A percentile compares a stretch with the other conserved stretches of the same genome.
Evolutionary conservation across 1,140 invertebrate genomes (phyloP).

Genomic region (Anoplophora glabripennis): DNA sequence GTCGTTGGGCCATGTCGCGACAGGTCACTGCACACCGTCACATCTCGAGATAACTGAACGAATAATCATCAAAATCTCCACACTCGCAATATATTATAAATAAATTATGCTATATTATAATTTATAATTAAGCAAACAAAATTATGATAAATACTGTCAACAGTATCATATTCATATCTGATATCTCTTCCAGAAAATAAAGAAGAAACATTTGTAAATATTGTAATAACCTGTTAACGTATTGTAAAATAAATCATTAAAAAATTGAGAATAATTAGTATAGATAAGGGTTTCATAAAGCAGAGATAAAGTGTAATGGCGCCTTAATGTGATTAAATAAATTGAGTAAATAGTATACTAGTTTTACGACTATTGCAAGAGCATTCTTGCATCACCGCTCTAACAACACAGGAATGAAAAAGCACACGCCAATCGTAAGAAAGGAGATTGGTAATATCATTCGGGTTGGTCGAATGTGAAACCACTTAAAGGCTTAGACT

Average conservation of each 20-base stretch:
- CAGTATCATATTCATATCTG: constrained; percentile 19
- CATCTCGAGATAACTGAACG: constrained; percentile 16
- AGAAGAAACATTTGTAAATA: constrained; percentile 21
- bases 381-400: too few species aligned
- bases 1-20: too few species aligned
- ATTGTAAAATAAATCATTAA: constrained; percentile 23
- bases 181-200: constrained; percentile 17
- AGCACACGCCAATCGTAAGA: too few species aligned
- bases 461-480: too few species aligned
- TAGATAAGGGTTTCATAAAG: constrained; percentile 22
- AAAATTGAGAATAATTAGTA: constrained; percentile 21
- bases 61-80: constrained; percentile 5
- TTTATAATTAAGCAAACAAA: constrained; percentile 21
- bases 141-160: constrained; percentile 21
- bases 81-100: constrained; percentile 14
- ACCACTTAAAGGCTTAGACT: too few species aligned
- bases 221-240: constrained; percentile 21
- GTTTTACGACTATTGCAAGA: too few species aligned
- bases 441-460: too few species aligned
- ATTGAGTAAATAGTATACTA: background rate
- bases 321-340: constrained; percentile 15
- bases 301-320: constrained; percentile 16
- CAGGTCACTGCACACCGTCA: too few species aligned
- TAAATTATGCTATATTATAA: constrained; percentile 16
- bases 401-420: too few species aligned